These are phyloP conservation scores for Copsychus sechellarum DNA, from an alignment of 2,113 vertebrate genomes.

Conservation along the genomic window DNA sequence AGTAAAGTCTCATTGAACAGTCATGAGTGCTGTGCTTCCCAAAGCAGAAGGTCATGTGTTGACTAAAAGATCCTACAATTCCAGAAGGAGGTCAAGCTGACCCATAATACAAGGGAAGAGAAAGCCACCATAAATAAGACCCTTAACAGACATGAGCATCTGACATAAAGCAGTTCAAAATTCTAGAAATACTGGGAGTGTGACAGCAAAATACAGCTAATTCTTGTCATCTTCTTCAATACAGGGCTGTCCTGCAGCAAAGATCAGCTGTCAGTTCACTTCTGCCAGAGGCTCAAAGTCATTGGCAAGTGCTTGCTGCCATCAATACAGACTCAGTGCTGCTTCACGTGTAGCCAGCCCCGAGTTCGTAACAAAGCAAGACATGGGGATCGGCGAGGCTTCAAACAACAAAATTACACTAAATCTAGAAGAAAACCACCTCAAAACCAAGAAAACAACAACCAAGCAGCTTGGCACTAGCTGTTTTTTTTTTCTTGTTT, in stretches of 20 bases:
- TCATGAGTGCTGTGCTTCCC: neutral
- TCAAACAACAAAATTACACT: neutral
- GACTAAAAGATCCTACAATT: neutral
- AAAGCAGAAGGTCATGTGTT: neutral
- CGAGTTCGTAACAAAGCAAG: neutral
- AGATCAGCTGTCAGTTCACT: constrained; percentile 85
- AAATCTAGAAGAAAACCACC: constrained; percentile 24
- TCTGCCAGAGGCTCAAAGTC: constrained; percentile 88
- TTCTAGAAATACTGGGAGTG: neutral
- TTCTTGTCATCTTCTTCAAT: neutral
- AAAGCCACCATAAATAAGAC: neutral
- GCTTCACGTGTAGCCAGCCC: constrained; percentile 78
- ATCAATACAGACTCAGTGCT: constrained; percentile 86
- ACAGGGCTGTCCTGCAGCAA: constrained; percentile 81
- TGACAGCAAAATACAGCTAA: neutral
- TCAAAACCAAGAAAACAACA: neutral
- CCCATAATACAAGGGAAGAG: neutral
- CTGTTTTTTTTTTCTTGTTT: neutral
- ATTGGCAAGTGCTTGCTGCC: constrained; percentile 84
- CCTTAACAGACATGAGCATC: neutral
- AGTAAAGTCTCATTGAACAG: neutral
- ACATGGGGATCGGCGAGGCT: neutral
- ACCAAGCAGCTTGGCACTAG: neutral
- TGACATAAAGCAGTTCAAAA: neutral
- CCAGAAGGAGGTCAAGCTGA: neutral